Evolutionary conservation across 1,140 invertebrate species (phyloP), one percentile per base, ranked within the genome.

Genomic region (Paracyclopina nana): DNA sequence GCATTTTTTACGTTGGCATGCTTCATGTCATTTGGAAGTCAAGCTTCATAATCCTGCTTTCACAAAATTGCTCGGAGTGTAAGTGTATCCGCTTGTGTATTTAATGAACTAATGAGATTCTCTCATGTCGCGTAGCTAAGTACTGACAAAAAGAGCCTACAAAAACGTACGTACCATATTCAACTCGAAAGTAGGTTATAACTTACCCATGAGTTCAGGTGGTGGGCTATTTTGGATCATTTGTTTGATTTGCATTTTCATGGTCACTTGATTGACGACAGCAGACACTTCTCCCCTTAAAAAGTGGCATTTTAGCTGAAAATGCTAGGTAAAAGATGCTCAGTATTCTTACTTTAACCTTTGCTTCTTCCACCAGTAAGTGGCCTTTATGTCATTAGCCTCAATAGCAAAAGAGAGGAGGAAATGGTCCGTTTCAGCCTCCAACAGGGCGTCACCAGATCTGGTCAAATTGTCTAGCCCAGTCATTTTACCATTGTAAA

Each of bases 401-500:
- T 38, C n/a, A 38, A 38, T n/a, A 20, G 34, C 34, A 38, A 38
- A 38, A 2, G 34, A 16, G 34, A 38, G 34, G 20, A 38, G 34
- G 20, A 38, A 38, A 20, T 38, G 34, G 34, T 38, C 34, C n/a
- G 34, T 38, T 38, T 38, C 34, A 3, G 34, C 34, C 20, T 38
- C 34, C 34, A 38, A 20, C 34, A 38, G 20, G 34, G 34, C 34
- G 20, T 38, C 34, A 8, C 34, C 34, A 5, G n/a, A 16, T 20
- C 34, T n/a, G 20, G 34, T 16, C 3, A 38, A 9, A 38, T 38
- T 38, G 20, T n/a, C 20, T 20, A 38, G 8, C 5, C 34, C 34
- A 38, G n/a, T 38, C 34, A 38, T 38, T 38, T 38, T n/a, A 16
- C 34, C 34, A 38, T 38, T 20, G 34, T 16, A 38, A n/a, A 38